Percentiles rank a stretch among this genome's conserved stretches.
Conservation (phyloP, 2,797 vertebrate genomes). For the Labeo calbasu region DNA sequence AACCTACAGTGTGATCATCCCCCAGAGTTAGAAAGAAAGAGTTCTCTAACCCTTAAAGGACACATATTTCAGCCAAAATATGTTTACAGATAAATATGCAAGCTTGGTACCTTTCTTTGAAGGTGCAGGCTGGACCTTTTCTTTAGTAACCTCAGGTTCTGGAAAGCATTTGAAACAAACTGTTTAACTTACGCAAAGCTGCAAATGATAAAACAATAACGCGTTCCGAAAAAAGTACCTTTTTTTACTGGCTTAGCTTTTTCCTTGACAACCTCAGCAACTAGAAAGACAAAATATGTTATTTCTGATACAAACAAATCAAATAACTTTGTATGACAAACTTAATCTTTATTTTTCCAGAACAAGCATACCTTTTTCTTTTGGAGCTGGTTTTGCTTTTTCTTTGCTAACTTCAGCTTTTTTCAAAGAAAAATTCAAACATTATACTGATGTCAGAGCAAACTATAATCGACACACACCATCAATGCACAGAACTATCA, state of each 20-base stretch:
- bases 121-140: constrained; percentile 9
- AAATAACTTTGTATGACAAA: neutral
- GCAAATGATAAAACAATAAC: neutral
- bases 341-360: neutral
- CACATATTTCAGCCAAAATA: neutral
- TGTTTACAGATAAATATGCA: neutral
- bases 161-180: neutral
- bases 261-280: constrained; percentile 20
- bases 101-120: neutral
- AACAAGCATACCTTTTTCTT: constrained; percentile 12
- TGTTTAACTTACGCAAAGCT: neutral
- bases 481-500: neutral
- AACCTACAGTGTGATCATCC: neutral
- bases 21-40: neutral
- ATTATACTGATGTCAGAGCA: neutral
- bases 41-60: neutral
- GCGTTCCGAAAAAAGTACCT: neutral
- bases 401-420: constrained; percentile 23
- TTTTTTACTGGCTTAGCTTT: constrained; percentile 30
- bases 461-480: neutral
- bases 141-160: constrained; percentile 41
- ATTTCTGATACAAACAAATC: neutral
- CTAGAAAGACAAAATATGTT: constrained; percentile 3
- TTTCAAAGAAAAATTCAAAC: neutral
- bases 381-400: constrained; percentile 23